Evolutionary conservation across 2,888 invertebrate genomes (phyloP), one percentile per base, ranked within the genome.

Genomic region (Synergus umbraculus): DNA sequence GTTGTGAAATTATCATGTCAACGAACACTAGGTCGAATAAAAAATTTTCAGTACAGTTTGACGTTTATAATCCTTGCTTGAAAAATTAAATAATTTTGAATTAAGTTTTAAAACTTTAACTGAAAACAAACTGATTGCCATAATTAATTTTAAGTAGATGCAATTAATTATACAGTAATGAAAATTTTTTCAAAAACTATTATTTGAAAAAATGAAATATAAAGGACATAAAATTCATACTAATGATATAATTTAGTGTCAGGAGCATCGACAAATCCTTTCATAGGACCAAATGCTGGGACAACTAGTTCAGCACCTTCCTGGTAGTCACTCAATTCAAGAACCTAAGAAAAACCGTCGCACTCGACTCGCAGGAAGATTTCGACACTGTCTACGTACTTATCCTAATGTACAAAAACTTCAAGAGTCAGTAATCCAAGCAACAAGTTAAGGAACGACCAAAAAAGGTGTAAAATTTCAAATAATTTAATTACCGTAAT

Each of bases 201-300:
- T 13, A 12, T 60, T 60, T 22, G 4, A 10, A 7, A n/a, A 18
- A 66, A 66, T 44, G 4, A 44, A 65, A n/a, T 18, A 18, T 1
- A 18, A 12, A 67, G n/a, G 13, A 22, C 29, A 9, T 49, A 29
- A 69, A 22, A 66, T 66, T 66, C 4, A 66, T 49, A 49, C 10
- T 73, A 54, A 73, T 73, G 15, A 54, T 58, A 58, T 78, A 37
- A 67, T 64, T 64, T 54, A 66, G 78, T 85, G 89, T 87, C 85
- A 79, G 86, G 86, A 82, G 86, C 86, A 37, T 86, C 91, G 79
- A 92, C 92, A 86, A 92, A 92, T 85, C 92, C 92, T 78, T 92
- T 92, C 87, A 85, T 90, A 82, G 90, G 88, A 83, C 86, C 90
- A 78, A 89, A 89, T 78, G 84, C 87, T 77, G 88, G 87, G 37